Conservation (phyloP, 2,113 vertebrate genomes). For the Osmerus eperlanus region DNA sequence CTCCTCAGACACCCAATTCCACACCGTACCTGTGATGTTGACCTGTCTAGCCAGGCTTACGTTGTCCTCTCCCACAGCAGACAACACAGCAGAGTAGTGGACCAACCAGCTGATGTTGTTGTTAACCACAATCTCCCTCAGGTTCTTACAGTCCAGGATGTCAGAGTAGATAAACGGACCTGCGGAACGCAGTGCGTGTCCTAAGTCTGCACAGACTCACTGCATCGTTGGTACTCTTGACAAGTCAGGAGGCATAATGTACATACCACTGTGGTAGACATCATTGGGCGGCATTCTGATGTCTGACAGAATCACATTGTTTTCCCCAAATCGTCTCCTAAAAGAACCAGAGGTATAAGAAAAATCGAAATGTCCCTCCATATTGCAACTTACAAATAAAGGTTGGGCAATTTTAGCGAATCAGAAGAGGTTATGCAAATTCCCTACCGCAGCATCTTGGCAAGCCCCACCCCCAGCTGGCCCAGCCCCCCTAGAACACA, state of each 20-base stretch:
- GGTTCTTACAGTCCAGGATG: slow-evolving; percentile 92
- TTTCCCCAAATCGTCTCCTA: slow-evolving; percentile 90
- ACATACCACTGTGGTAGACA: slow-evolving; percentile 85
- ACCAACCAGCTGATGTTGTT: slow-evolving; percentile 94
- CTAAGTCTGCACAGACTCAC: no score
- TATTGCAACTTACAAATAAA: not conserved
- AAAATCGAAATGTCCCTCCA: slow-evolving; percentile 18
- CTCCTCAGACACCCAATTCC: no score
- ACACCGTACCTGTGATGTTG: slow-evolving; percentile 86
- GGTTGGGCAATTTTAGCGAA: not conserved
- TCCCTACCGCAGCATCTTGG: slow-evolving; percentile 84
- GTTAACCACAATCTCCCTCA: slow-evolving; percentile 93
- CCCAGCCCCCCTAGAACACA: slow-evolving; percentile 83
- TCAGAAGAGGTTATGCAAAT: no score
- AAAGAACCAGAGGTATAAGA: slow-evolving; percentile 6
- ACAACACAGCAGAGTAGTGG: slow-evolving; percentile 94
- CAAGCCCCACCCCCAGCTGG: slow-evolving; percentile 94
- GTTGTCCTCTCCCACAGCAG: slow-evolving; percentile 88
- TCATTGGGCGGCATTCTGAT: slow-evolving; percentile 87
- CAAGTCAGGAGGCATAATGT: no score
- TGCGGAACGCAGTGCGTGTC: slow-evolving; percentile 34
- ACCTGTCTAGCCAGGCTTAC: slow-evolving; percentile 87
- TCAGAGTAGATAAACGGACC: slow-evolving; percentile 94
- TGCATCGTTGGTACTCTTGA: no score
- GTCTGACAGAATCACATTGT: slow-evolving; percentile 95